phyloP scores from a whole-genome alignment of 1,140 invertebrate genomes.

The Portunus trituberculatus region DNA sequence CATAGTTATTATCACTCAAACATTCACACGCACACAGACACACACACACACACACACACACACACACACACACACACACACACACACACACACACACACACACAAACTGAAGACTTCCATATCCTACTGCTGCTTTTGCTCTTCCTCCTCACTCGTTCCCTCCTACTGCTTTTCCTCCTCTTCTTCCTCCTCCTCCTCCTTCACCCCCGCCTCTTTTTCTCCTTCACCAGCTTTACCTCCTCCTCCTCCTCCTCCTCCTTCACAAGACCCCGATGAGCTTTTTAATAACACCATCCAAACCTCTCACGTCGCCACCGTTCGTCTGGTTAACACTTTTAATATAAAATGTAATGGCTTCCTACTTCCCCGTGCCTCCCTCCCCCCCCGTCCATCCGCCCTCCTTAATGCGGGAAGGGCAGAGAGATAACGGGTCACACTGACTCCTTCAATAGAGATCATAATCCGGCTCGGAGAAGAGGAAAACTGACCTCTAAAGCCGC shows the following conservation, averaged over 20 bases:
- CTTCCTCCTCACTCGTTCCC: neutral
- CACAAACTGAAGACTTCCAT: neutral
- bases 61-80: slow-evolving; percentile 60
- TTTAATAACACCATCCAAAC: neutral
- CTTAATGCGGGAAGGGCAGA: slow-evolving; percentile 51
- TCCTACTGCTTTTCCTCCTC: too few species aligned
- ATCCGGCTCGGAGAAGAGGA: slow-evolving; percentile 27
- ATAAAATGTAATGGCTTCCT: slow-evolving; percentile 71
- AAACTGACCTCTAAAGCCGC: slow-evolving; percentile 39
- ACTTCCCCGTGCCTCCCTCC: slow-evolving; percentile 1
- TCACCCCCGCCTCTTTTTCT: neutral
- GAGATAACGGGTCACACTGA: slow-evolving; percentile 56
- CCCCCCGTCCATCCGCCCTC: neutral
- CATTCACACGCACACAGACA: slow-evolving; percentile 48
- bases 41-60: slow-evolving; percentile 47
- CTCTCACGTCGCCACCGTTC: slow-evolving; percentile 49
- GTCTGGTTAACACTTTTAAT: slow-evolving; percentile 64
- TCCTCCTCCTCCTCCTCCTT: neutral
- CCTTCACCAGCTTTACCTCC: neutral
- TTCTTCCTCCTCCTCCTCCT: too few species aligned
- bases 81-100: slow-evolving; percentile 57
- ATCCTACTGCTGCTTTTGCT: neutral
- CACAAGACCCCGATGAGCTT: slow-evolving; percentile 4
- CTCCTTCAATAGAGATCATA: slow-evolving; percentile 66
- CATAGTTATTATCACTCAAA: neutral